Evolutionary conservation across 2,888 invertebrate species (phyloP).

Genomic region (Acleris laterana): DNA sequence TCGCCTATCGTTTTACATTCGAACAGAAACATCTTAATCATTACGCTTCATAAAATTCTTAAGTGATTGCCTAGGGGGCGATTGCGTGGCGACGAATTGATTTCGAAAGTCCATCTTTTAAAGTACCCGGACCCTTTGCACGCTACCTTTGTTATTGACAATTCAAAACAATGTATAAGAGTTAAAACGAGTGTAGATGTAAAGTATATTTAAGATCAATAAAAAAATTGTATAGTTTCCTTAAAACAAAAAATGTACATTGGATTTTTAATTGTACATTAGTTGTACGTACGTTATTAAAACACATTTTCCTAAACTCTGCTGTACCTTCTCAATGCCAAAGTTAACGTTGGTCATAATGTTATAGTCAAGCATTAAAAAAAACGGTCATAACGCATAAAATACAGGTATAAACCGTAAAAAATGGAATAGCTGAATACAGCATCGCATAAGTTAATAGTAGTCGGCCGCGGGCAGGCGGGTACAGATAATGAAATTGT

Average conservation of each 20-base stretch:
- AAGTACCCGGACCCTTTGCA: constrained; percentile 57
- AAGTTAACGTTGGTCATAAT: too few species aligned
- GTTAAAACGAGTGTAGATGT: too few species aligned
- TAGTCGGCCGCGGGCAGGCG: constrained; percentile 68
- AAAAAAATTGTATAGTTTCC: too few species aligned
- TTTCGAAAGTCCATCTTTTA: constrained; percentile 75
- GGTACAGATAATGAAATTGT: constrained; percentile 84
- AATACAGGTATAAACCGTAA: constrained; percentile 45
- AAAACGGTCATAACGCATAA: background rate
- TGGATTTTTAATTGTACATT: too few species aligned
- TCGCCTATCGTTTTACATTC: constrained; percentile 61
- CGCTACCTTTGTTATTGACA: constrained; percentile 27
- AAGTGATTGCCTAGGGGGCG: constrained; percentile 79
- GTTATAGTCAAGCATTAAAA: background rate
- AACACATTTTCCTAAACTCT: too few species aligned
- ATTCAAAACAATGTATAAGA: too few species aligned
- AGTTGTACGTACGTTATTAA: too few species aligned
- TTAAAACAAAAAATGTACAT: too few species aligned
- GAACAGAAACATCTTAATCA: constrained; percentile 81
- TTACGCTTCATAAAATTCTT: constrained; percentile 82
- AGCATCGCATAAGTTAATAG: constrained; percentile 71
- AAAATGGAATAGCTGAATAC: constrained; percentile 67
- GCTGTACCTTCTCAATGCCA: too few species aligned
- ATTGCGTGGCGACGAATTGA: constrained; percentile 77
- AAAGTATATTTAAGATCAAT: too few species aligned